These are phyloP conservation scores for Ladona fulva DNA, from an alignment of 1,140 invertebrate genomes.

Conservation along the genomic window DNA sequence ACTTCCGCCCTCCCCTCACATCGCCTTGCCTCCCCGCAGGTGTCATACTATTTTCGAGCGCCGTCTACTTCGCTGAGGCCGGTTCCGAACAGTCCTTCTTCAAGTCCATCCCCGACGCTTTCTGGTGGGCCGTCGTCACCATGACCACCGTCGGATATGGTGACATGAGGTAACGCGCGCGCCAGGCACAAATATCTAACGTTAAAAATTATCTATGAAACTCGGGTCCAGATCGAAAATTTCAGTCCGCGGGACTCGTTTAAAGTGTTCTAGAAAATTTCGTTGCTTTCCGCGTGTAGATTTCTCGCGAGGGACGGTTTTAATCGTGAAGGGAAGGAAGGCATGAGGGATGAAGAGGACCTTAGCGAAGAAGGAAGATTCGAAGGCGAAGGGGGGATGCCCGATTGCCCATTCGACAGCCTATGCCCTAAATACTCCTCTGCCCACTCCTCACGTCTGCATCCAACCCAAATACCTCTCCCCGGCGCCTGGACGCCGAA, in stretches of 20 bases:
- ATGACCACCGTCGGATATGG: slow-evolving; percentile 98
- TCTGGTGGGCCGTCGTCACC: slow-evolving; percentile 99
- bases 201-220: neutral
- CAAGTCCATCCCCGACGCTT: slow-evolving; percentile 96
- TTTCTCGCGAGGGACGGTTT: neutral
- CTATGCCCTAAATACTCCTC: neutral
- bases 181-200: slow-evolving; percentile 38
- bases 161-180: slow-evolving; percentile 79
- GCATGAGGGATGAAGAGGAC: neutral
- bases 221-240: no score
- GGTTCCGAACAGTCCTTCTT: slow-evolving; percentile 97
- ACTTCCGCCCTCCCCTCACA: neutral
- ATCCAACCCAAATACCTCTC: neutral
- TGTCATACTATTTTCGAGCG: slow-evolving; percentile 98
- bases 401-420: slow-evolving; percentile 5
- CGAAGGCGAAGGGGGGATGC: neutral
- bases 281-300: neutral
- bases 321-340: neutral
- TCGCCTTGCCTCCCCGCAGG: slow-evolving; percentile 56
- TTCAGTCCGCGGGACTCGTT: no score
- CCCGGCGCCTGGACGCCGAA: neutral
- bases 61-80: slow-evolving; percentile 98
- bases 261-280: neutral
- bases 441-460: neutral
- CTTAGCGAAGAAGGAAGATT: neutral